phyloP scores from a whole-genome alignment of 1,140 invertebrate species.

The Zaprionus kolodkinae region DNA sequence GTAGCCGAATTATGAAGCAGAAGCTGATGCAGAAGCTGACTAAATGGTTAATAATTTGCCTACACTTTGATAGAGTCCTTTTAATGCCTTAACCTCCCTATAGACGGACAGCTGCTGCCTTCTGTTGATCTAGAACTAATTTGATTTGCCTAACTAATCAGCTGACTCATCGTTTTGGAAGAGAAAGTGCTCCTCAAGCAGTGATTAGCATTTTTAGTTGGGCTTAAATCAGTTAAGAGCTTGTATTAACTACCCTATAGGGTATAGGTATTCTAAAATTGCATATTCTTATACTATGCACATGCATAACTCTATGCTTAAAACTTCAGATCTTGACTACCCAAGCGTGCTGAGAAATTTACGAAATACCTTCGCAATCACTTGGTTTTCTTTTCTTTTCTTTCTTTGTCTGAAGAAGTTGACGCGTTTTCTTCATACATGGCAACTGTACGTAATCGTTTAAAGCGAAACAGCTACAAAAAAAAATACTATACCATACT shows the following conservation, averaged over 20 bases:
- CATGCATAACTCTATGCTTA: too few species aligned
- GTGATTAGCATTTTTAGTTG: not conserved
- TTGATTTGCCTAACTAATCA: slow-evolving; percentile 23
- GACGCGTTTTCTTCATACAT: slow-evolving; percentile 65
- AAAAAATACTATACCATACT: slow-evolving; percentile 57
- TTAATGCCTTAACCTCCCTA: too few species aligned
- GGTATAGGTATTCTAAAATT: too few species aligned
- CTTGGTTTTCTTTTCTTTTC: slow-evolving; percentile 40
- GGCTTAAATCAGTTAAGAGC: too few species aligned
- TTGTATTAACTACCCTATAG: too few species aligned
- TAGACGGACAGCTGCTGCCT: slow-evolving; percentile 20
- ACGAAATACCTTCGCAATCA: not conserved
- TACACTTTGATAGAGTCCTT: not conserved
- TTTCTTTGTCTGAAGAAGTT: not conserved
- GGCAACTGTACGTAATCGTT: slow-evolving; percentile 74
- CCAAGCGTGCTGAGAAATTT: not conserved
- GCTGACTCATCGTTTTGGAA: not conserved
- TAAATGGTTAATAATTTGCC: not conserved
- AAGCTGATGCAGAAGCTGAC: not conserved
- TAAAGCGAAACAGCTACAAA: slow-evolving; percentile 77
- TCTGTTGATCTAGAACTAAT: slow-evolving; percentile 32
- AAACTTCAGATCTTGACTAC: not conserved
- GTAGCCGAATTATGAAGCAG: not conserved
- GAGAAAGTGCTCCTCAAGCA: not conserved
- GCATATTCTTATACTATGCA: too few species aligned